Base-by-base conservation (phyloP, 1,140 invertebrate genomes). In the Parapsyche elsis region DNA sequence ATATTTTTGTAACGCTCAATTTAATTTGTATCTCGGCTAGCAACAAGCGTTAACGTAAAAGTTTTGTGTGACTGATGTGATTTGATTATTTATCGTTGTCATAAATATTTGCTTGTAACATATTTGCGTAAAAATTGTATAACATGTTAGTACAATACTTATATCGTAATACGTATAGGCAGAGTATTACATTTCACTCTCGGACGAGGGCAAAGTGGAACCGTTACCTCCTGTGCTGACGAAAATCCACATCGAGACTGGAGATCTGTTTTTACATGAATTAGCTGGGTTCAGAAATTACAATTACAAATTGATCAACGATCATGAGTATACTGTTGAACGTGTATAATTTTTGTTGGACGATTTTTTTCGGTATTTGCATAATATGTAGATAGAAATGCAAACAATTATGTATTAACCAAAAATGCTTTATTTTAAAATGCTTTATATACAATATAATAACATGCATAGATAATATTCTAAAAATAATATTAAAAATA, bases 181-280 rank as follows among this genome's bases (percentile, higher is more conserved):
- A 80, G 82, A 86, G 0, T 96, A 95, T 87, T 94, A 93, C 85
- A 85, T 90, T 14, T 89, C 91, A 21, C 86, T 96, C 16, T 89
- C 94, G 0, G 83, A 85, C 9, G 90, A 92, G 46, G 92, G 91
- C 0, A 89, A 88, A 0, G 84, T 92, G 16, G 83, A 85, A 7
- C 88, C 90, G 0, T 86, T 95, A 10, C 91, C 92, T 0, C 85
- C 88, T 0, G 92, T 93, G 16, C 88, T 94, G 64, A 90, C 92
- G 0, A 91, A 91, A 81, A 86, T 95, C 12, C 94, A 94, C 84
- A 91, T 92, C 84, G 89, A 92, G 84, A 92, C 92, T 84, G 92
- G 91, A 78, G 85, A 87, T 71, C 89, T 90, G 71, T 93, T 93
- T 83, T 84, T 92, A n/a, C 88, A 92, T 71, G 89, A 93, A 81